Evolutionary conservation across 1,140 invertebrate genomes (phyloP), one percentile per base, ranked within the genome.

Genomic region (Zophobas morio): DNA sequence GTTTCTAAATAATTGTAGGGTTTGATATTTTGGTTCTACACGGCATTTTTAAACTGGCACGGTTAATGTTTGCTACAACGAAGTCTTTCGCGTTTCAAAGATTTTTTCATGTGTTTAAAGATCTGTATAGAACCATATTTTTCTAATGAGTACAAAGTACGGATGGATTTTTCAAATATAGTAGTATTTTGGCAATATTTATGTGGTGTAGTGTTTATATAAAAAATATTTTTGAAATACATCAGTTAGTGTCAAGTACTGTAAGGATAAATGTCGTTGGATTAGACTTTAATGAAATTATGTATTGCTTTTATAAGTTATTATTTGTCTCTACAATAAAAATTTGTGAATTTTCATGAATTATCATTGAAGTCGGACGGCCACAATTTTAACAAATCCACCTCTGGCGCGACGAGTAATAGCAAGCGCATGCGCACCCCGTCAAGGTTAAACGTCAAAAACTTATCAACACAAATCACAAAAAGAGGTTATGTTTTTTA

Each of bases 141-240:
- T 70, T 53, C 49, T 60, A 78, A 74, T 63, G 71, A 74, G 72
- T 76, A 74, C 63, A 53, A 78, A 78, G 42, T 72, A 78, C 63
- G 74, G 47, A 78, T 42, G 72, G 71, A 77, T 78, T 51, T 57
- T 70, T 47, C 60, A 75, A 47, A 54, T 56, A 76, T 66, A 76
- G 71, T 78, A 78, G 77, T 78, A 78, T 78, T 78, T 78, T 78
- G 77, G 77, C 77, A 78, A 78, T 78, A 78, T 78, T 51, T 78
- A 56, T 78, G 77, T 78, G 42, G 49, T 63, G 71, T 78, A 73
- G 77, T 54, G 71, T 74, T 63, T 54, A 74, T 32, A 74, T 66
- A 71, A 60, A 60, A 74, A 71, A 66, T 78, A 78, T 78, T 78
- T 78, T 78, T 78, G 49, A 78, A 76, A 78, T 74, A 63, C 54